phyloP scores from a whole-genome alignment of 2,888 invertebrate species.

The Lymantria monacha region DNA sequence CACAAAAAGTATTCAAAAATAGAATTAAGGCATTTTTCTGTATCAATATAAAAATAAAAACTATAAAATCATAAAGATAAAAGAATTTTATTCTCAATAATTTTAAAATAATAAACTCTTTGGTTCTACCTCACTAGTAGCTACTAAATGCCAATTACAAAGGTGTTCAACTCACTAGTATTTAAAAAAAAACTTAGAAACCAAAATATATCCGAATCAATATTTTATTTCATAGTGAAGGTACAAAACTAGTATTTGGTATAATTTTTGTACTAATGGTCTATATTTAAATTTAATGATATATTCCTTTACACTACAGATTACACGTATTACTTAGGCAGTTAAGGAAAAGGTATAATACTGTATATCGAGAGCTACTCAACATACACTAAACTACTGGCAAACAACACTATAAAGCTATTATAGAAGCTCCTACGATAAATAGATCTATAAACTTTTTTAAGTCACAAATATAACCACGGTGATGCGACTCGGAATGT shows the following conservation, averaged over 20 bases:
- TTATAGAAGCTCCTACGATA: constrained; percentile 63
- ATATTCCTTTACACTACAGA: constrained; percentile 22
- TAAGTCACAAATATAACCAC: constrained; percentile 12
- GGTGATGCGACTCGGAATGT: constrained; percentile 12
- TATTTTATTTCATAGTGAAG: background rate
- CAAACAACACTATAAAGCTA: constrained; percentile 55
- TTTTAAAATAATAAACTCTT: no score
- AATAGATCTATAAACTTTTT: constrained; percentile 9
- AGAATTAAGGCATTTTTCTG: no score
- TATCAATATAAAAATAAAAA: no score
- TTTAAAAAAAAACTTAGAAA: no score
- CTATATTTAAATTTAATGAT: constrained; percentile 31
- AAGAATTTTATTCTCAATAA: no score
- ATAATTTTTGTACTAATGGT: constrained; percentile 23
- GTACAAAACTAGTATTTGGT: constrained; percentile 2
- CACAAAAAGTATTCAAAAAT: no score
- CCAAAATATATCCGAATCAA: no score
- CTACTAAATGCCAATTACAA: no score
- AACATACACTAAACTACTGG: constrained; percentile 35
- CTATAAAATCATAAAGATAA: no score
- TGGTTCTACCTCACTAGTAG: no score
- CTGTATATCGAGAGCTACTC: constrained; percentile 56
- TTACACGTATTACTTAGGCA: constrained; percentile 28
- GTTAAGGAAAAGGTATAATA: constrained; percentile 63
- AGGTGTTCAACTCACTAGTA: no score